Percentiles rank a stretch among this genome's conserved stretches.
These are phyloP conservation scores for Eonycteris spelaea DNA, from an alignment of 2,113 vertebrate species.

Conservation along the genomic window DNA sequence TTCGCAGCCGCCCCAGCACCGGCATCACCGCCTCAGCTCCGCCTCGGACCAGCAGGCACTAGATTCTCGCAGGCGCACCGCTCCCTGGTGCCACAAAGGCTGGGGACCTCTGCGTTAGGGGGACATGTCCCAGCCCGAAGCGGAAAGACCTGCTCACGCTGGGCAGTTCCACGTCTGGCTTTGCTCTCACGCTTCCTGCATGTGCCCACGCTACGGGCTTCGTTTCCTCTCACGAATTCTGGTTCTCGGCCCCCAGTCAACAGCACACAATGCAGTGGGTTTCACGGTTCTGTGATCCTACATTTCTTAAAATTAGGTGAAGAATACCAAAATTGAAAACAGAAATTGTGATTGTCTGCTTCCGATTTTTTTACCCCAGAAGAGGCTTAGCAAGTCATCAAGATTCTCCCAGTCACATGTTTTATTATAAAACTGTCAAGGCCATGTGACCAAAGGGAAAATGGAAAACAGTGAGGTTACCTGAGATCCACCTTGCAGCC, in stretches of 20 bases:
- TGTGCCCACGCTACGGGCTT: neutral
- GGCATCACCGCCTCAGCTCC: too few species aligned
- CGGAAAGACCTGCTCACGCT: rapidly evolving
- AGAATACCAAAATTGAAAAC: neutral
- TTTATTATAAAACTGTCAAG: neutral
- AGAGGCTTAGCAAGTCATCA: neutral
- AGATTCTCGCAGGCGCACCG: too few species aligned
- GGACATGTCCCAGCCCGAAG: rapidly evolving
- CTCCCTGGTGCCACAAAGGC: too few species aligned
- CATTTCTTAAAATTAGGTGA: neutral
- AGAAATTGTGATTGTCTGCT: neutral
- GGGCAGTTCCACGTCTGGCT: rapidly evolving
- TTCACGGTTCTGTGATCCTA: neutral
- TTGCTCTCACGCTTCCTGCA: neutral
- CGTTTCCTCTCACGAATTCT: neutral
- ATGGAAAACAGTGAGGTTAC: neutral
- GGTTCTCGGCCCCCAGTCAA: neutral
- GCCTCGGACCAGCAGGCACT: too few species aligned
- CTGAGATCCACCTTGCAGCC: rapidly evolving
- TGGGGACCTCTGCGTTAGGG: too few species aligned
- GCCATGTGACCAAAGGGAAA: neutral
- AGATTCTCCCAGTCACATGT: neutral
- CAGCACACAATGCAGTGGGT: neutral
- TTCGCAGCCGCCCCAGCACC: too few species aligned
- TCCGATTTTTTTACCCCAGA: neutral